Evolutionary conservation across 1,140 invertebrate genomes (phyloP).

Genomic region (Orius insidiosus): DNA sequence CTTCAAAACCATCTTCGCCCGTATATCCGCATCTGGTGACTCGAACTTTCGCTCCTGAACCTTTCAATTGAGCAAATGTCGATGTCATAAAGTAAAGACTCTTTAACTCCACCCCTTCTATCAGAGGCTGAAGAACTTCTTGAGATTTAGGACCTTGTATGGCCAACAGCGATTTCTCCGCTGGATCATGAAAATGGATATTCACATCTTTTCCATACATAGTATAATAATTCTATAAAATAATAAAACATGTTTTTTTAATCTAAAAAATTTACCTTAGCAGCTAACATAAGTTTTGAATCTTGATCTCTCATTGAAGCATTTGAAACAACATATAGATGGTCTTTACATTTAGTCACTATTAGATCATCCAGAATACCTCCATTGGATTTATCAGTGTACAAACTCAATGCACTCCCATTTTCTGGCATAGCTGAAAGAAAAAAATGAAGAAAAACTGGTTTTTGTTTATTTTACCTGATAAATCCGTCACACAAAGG

Average conservation of each 20-base stretch:
- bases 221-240: conserved; percentile 36
- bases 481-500: conserved; percentile 68
- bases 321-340: conserved; percentile 90
- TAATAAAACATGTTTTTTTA: neutral
- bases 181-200: conserved; percentile 52
- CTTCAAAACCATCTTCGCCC: conserved; percentile 95
- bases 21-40: conserved; percentile 89
- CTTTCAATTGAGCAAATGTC: conserved; percentile 43
- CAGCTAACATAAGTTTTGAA: conserved; percentile 37
- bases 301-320: conserved; percentile 62
- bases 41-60: conserved; percentile 38
- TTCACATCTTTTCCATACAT: conserved; percentile 51
- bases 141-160: conserved; percentile 78
- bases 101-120: conserved; percentile 31
- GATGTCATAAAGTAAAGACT: conserved; percentile 82
- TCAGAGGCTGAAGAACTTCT: conserved; percentile 44
- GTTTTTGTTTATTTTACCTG: conserved; percentile 38
- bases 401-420: conserved; percentile 66
- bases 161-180: conserved; percentile 67
- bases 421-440: conserved; percentile 24
- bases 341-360: conserved; percentile 68
- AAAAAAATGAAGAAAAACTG: neutral
- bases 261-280: conserved; percentile 29
- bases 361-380: conserved; percentile 97
- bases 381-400: conserved; percentile 75